Conservation (phyloP, 2,797 vertebrate genomes). For the Neoniphon sammara region DNA sequence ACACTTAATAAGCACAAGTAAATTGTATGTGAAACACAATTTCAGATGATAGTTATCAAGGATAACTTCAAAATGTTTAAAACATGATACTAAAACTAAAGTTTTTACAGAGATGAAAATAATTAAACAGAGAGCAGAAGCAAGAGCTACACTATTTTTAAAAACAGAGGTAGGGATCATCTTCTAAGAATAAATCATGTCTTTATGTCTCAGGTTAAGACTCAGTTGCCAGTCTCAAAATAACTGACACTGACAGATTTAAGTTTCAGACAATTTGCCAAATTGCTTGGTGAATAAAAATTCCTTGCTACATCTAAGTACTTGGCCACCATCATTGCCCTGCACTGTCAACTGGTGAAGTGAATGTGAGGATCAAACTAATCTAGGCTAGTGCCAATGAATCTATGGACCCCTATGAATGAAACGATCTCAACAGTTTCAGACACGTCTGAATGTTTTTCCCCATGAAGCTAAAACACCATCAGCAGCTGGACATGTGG, state of each 20-base stretch:
- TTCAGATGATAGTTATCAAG: too few species aligned
- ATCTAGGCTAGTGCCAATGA: not conserved
- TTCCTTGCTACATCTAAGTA: not conserved
- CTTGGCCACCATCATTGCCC: not conserved
- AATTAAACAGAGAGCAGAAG: not conserved
- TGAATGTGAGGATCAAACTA: not conserved
- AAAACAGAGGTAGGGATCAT: not conserved
- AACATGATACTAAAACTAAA: not conserved
- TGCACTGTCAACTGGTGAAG: not conserved
- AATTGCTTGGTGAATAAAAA: not conserved
- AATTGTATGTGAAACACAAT: too few species aligned
- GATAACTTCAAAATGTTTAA: not conserved
- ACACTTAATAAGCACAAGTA: not conserved
- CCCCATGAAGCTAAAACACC: constrained; percentile 24
- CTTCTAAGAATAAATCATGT: not conserved
- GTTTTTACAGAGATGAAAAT: not conserved
- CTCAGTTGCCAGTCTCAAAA: not conserved
- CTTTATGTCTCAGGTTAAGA: not conserved
- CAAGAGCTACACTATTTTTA: not conserved
- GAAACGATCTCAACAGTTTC: not conserved
- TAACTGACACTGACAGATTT: not conserved
- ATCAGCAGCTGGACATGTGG: constrained; percentile 31
- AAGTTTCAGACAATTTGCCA: not conserved
- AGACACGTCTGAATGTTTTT: not conserved
- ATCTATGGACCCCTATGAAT: not conserved